These are phyloP conservation scores for Xenus cinereus DNA, from an alignment of 2,113 vertebrate species.

Conservation along the genomic window DNA sequence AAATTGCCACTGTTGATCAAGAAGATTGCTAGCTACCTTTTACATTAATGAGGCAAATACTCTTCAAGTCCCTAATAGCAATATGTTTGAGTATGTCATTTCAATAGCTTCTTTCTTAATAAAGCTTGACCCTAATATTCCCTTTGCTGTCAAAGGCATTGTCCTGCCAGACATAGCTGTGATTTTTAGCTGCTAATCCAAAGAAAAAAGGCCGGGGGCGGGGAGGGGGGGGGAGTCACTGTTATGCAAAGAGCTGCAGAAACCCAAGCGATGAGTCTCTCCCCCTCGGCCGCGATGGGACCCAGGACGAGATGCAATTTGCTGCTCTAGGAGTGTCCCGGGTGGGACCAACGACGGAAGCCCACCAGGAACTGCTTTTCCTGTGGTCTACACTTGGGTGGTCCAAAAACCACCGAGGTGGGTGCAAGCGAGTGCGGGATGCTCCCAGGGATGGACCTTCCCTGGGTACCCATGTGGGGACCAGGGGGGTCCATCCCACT, in stretches of 20 bases:
- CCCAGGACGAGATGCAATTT: background rate
- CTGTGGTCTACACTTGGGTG: background rate
- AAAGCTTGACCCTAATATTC: constrained; percentile 86
- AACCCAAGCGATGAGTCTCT: fast-evolving
- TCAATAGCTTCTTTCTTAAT: constrained; percentile 83
- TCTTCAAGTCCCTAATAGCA: constrained; percentile 76
- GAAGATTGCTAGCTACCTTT: constrained; percentile 78
- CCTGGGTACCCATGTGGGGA: fast-evolving
- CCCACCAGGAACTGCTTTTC: background rate
- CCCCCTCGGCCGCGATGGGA: fast-evolving
- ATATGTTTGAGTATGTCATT: constrained; percentile 79
- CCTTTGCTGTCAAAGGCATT: constrained; percentile 52
- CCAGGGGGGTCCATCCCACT: background rate
- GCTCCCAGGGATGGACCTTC: background rate
- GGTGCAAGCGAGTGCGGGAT: fast-evolving
- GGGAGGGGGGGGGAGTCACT: background rate
- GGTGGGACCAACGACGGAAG: fast-evolving
- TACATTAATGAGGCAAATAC: constrained; percentile 79
- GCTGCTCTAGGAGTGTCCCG: background rate
- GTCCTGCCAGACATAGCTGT: constrained; percentile 37
- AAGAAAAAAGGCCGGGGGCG: background rate
- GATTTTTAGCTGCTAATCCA: constrained; percentile 49
- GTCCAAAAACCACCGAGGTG: background rate
- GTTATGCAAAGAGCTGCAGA: background rate
- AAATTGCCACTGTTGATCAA: constrained; percentile 79